phyloP scores from a whole-genome alignment of 2,888 invertebrate genomes.

The Tryphoninae sp. region DNA sequence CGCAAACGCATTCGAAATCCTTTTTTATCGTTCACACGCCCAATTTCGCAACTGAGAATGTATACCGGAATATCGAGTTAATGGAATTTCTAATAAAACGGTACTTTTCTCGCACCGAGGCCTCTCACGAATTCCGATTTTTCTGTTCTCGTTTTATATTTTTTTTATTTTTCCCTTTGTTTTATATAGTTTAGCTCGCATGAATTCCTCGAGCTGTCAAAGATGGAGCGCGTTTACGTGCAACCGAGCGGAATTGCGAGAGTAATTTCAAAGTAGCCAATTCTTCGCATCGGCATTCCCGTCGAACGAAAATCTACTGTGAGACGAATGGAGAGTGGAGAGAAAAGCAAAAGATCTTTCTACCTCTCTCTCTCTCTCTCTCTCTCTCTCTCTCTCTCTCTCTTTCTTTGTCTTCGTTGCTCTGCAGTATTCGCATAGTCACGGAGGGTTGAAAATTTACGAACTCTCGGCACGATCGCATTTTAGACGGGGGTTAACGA shows the following conservation, averaged over 20 bases:
- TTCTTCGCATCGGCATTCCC: slow-evolving; percentile 47
- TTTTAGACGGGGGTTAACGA: slow-evolving; percentile 55
- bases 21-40: neutral
- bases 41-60: neutral
- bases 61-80: neutral
- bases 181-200: slow-evolving; percentile 20
- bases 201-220: slow-evolving; percentile 44
- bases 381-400: neutral
- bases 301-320: slow-evolving; percentile 49
- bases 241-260: slow-evolving; percentile 36
- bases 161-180: slow-evolving; percentile 10
- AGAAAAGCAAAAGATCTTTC: slow-evolving; percentile 16
- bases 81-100: slow-evolving; percentile 8
- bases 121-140: neutral
- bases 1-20: neutral
- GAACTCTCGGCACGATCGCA: slow-evolving; percentile 55
- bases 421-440: slow-evolving; percentile 33
- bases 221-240: slow-evolving; percentile 49
- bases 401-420: neutral
- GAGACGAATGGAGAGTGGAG: slow-evolving; percentile 19
- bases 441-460: slow-evolving; percentile 46
- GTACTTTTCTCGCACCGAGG: neutral
- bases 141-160: slow-evolving; percentile 7
- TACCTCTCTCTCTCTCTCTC: neutral
- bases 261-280: slow-evolving; percentile 53